phyloP scores from a whole-genome alignment of 2,797 vertebrate species.

The Mionectes olivaceus region DNA sequence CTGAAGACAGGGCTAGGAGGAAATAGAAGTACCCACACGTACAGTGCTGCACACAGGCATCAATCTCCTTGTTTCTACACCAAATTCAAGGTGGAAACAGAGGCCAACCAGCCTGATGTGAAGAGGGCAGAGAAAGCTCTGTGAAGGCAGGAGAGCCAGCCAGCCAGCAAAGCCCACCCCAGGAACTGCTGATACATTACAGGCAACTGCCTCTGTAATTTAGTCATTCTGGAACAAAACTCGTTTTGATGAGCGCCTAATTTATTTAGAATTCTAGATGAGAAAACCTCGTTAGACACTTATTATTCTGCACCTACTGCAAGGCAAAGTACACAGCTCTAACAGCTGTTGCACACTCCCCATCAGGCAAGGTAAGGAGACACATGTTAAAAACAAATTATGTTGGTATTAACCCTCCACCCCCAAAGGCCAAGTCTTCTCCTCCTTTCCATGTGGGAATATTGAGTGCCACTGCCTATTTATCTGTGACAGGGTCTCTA shows the following conservation, averaged over 20 bases:
- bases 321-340: not conserved
- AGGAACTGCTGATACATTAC: not conserved
- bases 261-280: constrained; percentile 11
- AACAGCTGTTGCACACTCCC: not conserved
- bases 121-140: not conserved
- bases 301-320: not conserved
- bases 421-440: not conserved
- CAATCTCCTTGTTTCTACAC: not conserved
- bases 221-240: not conserved
- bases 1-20: not conserved
- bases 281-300: constrained; percentile 8
- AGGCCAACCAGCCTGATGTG: not conserved
- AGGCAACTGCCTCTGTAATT: not conserved
- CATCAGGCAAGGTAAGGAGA: not conserved
- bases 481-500: not conserved
- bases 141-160: not conserved
- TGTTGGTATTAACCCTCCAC: not conserved
- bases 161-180: not conserved
- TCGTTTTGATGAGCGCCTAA: not conserved
- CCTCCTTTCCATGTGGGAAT: not conserved
- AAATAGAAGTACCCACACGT: not conserved
- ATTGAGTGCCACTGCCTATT: not conserved
- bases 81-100: not conserved
- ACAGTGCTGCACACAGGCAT: not conserved
- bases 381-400: not conserved